Evolutionary conservation across 37 sponge, comb jelly and placozoan genomes (phyloP).

Genomic region (Mnemiopsis leidyi): DNA sequence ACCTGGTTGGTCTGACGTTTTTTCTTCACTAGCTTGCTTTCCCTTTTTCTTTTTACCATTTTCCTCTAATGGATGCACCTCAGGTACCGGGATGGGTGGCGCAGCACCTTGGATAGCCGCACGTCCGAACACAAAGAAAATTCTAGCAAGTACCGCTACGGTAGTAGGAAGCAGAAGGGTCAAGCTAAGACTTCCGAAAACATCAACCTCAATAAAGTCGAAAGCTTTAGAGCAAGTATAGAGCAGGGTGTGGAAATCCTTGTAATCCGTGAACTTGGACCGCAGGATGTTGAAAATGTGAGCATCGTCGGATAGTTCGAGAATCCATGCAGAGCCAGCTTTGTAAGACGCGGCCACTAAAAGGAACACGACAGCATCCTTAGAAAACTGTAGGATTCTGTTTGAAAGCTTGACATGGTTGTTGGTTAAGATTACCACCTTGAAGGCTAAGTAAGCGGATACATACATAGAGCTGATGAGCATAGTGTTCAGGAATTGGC

Average conservation of each 20-base stretch:
- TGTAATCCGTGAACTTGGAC: constrained; percentile 85
- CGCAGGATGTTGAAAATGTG: constrained; percentile 82
- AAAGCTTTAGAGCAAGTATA: constrained; percentile 90
- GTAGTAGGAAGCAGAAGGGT: constrained; percentile 75
- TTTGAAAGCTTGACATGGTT: neutral
- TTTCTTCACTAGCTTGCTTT: neutral
- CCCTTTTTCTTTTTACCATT: neutral
- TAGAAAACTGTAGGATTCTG: neutral
- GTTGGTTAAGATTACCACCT: neutral
- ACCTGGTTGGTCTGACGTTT: neutral
- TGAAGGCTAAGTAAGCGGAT: constrained; percentile 17
- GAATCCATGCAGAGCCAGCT: neutral
- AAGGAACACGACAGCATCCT: neutral
- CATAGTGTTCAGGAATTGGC: constrained; percentile 14
- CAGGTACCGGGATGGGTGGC: neutral
- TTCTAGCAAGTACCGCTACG: neutral
- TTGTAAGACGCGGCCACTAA: neutral
- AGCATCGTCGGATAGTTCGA: constrained; percentile 43
- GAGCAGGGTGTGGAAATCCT: constrained; percentile 91
- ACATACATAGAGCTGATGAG: constrained; percentile 19
- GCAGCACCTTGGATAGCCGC: neutral
- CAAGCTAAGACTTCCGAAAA: neutral
- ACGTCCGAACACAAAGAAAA: neutral
- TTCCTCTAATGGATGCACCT: neutral
- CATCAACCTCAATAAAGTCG: constrained; percentile 77